A percentile compares a stretch with the other conserved stretches of the same genome.
Conservation (phyloP, 2,888 invertebrate species). For the Gortyna flavago region DNA sequence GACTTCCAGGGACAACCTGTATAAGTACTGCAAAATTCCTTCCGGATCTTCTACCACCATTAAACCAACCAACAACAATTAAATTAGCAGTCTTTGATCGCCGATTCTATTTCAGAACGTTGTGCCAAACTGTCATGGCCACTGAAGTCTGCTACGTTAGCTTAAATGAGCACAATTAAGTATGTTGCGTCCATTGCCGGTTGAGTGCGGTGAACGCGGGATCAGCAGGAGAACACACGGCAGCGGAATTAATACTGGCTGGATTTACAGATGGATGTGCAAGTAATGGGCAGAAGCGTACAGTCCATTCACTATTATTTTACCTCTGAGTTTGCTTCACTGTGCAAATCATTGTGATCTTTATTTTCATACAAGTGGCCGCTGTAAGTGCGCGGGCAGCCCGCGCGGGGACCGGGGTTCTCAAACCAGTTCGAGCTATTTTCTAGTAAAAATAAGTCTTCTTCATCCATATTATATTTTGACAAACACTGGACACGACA, state of each 20-base stretch:
- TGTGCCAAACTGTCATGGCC: conserved; percentile 23
- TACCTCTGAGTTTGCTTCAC: not conserved
- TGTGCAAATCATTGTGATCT: not conserved
- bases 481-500: too few species aligned
- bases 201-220: conserved; percentile 30
- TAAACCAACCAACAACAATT: too few species aligned
- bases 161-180: conserved; percentile 52
- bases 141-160: conserved; percentile 16
- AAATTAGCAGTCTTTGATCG: conserved; percentile 37
- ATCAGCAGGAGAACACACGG: conserved; percentile 35
- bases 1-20: too few species aligned
- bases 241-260: conserved; percentile 48
- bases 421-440: too few species aligned
- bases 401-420: too few species aligned
- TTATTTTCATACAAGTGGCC: too few species aligned
- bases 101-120: conserved; percentile 42
- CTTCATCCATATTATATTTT: too few species aligned
- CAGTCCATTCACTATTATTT: not conserved
- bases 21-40: not conserved
- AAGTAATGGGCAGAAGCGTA: not conserved
- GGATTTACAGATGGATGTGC: conserved; percentile 33
- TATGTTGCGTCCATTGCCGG: conserved; percentile 45
- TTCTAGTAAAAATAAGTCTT: too few species aligned
- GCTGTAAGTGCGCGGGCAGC: too few species aligned
- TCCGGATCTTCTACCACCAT: not conserved